These are phyloP conservation scores for Tridacna crocea DNA, from an alignment of 2,888 invertebrate species.

Conservation along the genomic window DNA sequence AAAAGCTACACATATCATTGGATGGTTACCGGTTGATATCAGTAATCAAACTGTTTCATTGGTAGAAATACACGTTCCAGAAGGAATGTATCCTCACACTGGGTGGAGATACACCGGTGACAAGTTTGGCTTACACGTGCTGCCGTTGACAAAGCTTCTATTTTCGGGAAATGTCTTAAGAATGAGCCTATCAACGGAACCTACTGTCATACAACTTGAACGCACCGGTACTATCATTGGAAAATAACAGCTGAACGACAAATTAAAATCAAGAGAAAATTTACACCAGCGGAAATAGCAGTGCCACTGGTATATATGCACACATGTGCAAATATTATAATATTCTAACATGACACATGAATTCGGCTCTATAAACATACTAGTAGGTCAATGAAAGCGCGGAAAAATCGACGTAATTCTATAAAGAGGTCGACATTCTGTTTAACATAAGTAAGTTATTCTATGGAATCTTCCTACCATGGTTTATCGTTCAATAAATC, in stretches of 20 bases:
- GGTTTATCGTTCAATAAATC: no score
- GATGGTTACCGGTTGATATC: conserved; percentile 69
- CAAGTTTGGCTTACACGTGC: neutral
- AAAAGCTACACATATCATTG: conserved; percentile 62
- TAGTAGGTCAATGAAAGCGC: no score
- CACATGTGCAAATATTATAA: no score
- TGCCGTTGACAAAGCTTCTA: neutral
- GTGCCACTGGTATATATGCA: no score
- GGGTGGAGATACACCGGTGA: conserved; percentile 14
- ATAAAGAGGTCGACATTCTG: no score
- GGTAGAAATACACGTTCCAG: neutral
- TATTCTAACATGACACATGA: no score
- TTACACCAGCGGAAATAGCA: neutral
- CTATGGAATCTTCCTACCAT: no score
- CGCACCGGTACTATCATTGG: neutral
- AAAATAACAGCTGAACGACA: neutral
- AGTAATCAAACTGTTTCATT: neutral
- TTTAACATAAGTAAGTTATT: no score
- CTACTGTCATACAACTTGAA: neutral
- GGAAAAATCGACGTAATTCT: no score
- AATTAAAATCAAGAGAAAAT: neutral
- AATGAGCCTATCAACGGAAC: conserved; percentile 15
- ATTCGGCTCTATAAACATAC: no score
- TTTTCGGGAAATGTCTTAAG: neutral
- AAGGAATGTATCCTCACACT: neutral